Conservation (phyloP, 2,888 invertebrate species). For the Mimas tiliae region DNA sequence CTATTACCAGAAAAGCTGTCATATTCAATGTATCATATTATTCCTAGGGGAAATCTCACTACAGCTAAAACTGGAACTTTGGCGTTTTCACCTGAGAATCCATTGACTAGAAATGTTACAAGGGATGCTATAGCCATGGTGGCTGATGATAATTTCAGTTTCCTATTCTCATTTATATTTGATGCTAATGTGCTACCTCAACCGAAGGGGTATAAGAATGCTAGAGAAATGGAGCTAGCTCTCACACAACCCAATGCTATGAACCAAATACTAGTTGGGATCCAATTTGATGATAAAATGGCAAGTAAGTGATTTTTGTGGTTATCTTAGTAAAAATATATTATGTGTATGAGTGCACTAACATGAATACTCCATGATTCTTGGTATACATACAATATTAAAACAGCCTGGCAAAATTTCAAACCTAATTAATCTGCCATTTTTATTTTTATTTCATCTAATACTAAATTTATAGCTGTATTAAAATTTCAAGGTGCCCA, state of each 20-base stretch:
- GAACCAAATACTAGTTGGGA: conserved; percentile 74
- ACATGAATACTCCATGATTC: too few relatives aligned
- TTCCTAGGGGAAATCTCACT: conserved; percentile 67
- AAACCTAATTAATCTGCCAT: too few relatives aligned
- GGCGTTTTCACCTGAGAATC: conserved; percentile 77
- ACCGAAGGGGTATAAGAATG: conserved; percentile 72
- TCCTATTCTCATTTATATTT: conserved; percentile 66
- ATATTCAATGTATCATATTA: conserved; percentile 9
- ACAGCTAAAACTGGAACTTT: conserved; percentile 68
- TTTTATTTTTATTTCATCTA: too few relatives aligned
- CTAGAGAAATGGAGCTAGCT: conserved; percentile 65
- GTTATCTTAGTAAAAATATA: background rate
- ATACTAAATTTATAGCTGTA: too few relatives aligned
- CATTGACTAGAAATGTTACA: conserved; percentile 68
- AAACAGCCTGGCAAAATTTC: too few relatives aligned
- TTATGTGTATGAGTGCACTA: background rate
- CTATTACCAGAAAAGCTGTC: background rate
- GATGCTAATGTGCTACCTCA: conserved; percentile 66
- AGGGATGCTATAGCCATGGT: conserved; percentile 70
- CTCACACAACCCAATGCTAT: conserved; percentile 73
- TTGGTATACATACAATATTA: too few relatives aligned
- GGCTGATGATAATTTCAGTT: conserved; percentile 71
- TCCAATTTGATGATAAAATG: conserved; percentile 76
- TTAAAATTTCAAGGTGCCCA: too few relatives aligned
- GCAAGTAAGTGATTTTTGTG: conserved; percentile 61